Conservation (phyloP, 2,113 vertebrate species). For the Genyomyrus donnyi region DNA sequence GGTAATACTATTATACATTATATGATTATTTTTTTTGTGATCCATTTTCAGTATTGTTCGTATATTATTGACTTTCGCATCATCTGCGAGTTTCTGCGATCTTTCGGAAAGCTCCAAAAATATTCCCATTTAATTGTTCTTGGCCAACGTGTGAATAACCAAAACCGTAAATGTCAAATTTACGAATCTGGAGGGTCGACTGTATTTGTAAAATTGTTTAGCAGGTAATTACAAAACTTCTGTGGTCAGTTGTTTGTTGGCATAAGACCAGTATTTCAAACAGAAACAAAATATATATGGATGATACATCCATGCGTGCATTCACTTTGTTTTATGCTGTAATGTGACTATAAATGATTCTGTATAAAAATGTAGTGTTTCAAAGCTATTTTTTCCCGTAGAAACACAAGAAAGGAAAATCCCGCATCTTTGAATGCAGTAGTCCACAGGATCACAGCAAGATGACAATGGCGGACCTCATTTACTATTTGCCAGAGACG, state of each 20-base stretch:
- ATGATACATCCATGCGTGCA: background rate
- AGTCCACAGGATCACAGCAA: constrained; percentile 75
- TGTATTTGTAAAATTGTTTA: background rate
- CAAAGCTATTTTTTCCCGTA: constrained; percentile 21
- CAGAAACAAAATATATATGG: background rate
- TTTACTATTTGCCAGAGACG: constrained; percentile 81
- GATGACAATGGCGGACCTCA: constrained; percentile 97
- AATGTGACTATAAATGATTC: background rate
- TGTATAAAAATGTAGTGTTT: background rate
- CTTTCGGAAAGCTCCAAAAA: background rate
- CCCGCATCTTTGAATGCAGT: constrained; percentile 52
- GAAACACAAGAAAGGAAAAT: constrained; percentile 63
- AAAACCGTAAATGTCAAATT: background rate
- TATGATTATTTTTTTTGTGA: background rate
- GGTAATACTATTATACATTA: too few relatives aligned
- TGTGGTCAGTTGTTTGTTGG: background rate
- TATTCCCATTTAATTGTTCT: background rate
- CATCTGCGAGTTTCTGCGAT: background rate
- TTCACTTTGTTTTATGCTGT: background rate
- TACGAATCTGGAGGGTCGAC: background rate
- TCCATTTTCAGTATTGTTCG: background rate
- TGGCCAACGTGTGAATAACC: background rate
- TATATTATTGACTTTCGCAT: background rate
- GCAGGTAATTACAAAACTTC: background rate
- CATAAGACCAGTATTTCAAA: background rate